Evolutionary conservation across 2,888 invertebrate genomes (phyloP), one percentile per base, ranked within the genome.

Genomic region (Campoplex nolae): DNA sequence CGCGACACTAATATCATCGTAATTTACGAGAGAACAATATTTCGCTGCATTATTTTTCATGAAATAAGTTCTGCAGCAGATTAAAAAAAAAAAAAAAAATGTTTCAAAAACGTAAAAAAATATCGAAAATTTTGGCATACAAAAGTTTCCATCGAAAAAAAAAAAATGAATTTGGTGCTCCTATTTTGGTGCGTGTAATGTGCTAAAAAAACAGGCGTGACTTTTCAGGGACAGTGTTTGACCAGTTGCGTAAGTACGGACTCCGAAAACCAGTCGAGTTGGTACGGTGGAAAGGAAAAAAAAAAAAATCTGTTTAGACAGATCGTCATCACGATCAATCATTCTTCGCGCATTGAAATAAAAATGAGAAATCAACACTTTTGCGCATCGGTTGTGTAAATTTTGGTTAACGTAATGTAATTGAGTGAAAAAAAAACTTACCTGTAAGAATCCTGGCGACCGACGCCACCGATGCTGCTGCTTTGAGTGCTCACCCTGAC

Each of bases 401-500:
- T 18, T 18, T 51, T 18, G 1, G 7, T 18, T 7, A 7, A n/a
- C 7, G 54, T 65, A 38, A 32, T 42, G 13, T 13, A 38, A 78
- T 65, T 48, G 8, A 42, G 7, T 9, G 54, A 16, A 54, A 23
- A 23, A 23, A 23, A 71, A 67, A 84, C 88, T 68, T 82, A 96
- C 96, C 96, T 96, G 94, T 95, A 95, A 86, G 95, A 96, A 89
- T 96, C 96, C 89, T 95, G 95, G 54, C 96, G 94, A 88, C 95
- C 95, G 62, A 96, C 95, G 82, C 96, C 96, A 65, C 95, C 96
- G 89, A 96, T 96, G 11, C 96, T 96, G 90, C 96, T 96, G 93
- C 96, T 95, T 81, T 96, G 96, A 1, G 96, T 96, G 16, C 95
- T 96, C 92, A 96, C 95, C 86, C 96, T 95, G 83, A 96, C 95